Conservation (phyloP, 2,113 vertebrate genomes). For the Miniopterus natalensis region DNA sequence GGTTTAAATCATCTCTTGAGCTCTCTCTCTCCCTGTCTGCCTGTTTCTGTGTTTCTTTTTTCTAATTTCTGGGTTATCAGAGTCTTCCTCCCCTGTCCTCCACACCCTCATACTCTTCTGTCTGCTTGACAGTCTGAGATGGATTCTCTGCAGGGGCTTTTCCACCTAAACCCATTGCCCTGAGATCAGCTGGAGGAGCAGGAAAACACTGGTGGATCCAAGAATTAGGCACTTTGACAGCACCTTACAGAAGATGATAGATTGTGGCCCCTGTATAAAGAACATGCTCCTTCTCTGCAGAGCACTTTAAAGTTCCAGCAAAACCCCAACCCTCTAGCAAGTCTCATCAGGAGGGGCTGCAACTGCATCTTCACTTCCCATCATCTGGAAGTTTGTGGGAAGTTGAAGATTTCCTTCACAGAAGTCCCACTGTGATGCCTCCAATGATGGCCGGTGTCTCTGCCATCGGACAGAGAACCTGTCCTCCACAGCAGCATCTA, state of each 20-base stretch:
- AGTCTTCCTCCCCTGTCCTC: not conserved
- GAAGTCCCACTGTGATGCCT: not conserved
- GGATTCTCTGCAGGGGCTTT: not conserved
- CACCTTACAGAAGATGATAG: not conserved
- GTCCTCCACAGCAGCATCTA: not conserved
- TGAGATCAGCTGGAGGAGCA: not conserved
- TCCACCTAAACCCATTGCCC: not conserved
- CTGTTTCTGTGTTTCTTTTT: not conserved
- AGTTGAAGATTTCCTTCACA: not conserved
- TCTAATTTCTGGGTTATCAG: not conserved
- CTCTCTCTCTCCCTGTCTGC: not conserved
- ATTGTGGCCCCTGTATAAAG: not conserved
- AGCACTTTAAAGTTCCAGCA: not conserved
- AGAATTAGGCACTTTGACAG: not conserved
- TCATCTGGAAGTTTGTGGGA: not conserved
- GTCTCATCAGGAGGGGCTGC: not conserved
- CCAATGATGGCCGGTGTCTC: not conserved
- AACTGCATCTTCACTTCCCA: not conserved
- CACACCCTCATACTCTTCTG: not conserved
- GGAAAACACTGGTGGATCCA: not conserved
- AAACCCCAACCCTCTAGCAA: not conserved
- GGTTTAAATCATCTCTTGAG: not conserved
- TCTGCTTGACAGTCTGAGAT: not conserved
- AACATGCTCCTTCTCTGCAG: not conserved
- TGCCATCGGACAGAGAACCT: not conserved